Conservation (phyloP, 2,888 invertebrate species). For the Pollenia labialis region DNA sequence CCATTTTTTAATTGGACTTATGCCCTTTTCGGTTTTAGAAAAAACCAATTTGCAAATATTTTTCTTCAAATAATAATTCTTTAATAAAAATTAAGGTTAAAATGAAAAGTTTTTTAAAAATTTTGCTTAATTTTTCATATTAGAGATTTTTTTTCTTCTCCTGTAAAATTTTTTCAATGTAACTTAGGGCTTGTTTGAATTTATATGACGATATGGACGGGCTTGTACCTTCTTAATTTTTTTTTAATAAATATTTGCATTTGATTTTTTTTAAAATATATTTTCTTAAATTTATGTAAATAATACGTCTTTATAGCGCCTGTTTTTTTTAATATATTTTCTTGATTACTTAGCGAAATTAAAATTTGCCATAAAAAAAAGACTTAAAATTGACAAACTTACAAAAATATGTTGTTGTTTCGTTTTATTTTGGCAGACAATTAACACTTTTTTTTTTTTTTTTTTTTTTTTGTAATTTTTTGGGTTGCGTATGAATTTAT, state of each 20-base stretch:
- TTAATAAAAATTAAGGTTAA: conserved; percentile 9
- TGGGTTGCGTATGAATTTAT: conserved; percentile 57
- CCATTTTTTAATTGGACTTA: neutral
- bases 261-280: conserved; percentile 5
- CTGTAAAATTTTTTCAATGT: conserved; percentile 2
- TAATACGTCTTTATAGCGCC: conserved; percentile 63
- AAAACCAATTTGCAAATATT: conserved; percentile 16
- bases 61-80: conserved; percentile 14
- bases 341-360: conserved; percentile 66
- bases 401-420: conserved; percentile 33
- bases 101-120: neutral
- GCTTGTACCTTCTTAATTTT: neutral
- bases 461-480: conserved; percentile 25
- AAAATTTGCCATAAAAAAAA: conserved; percentile 55
- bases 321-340: conserved; percentile 43
- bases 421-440: conserved; percentile 70
- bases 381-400: conserved; percentile 59
- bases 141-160: neutral
- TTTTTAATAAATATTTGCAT: conserved; percentile 10
- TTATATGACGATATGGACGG: too few relatives aligned
- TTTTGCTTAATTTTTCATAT: too few relatives aligned
- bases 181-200: neutral
- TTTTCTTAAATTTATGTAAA: conserved; percentile 65
- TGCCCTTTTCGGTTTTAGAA: conserved; percentile 18
- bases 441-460: conserved; percentile 67